Evolutionary conservation across 1,140 invertebrate species (phyloP).

Genomic region (Gonatopus flavifemur): DNA sequence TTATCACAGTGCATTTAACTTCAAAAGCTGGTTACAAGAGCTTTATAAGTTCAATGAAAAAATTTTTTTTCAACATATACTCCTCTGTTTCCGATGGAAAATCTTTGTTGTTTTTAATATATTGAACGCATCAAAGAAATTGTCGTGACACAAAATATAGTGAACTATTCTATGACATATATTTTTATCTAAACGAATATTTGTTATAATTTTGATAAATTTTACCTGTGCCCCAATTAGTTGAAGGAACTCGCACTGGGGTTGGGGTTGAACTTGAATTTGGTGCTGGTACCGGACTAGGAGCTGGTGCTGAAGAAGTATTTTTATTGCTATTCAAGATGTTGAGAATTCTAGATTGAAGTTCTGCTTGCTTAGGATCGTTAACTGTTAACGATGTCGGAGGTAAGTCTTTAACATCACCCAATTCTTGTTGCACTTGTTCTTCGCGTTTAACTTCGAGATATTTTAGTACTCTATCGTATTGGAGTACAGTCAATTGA

Average conservation of each 20-base stretch:
- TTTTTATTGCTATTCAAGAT: conserved; percentile 69
- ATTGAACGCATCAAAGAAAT: not conserved
- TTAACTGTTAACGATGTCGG: conserved; percentile 45
- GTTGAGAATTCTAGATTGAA: conserved; percentile 83
- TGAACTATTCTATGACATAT: not conserved
- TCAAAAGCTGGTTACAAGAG: no score
- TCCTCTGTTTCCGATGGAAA: no score
- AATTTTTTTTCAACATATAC: no score
- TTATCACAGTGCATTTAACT: no score
- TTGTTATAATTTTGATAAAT: conserved; percentile 2
- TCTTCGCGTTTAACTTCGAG: conserved; percentile 74
- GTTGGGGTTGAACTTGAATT: conserved; percentile 44
- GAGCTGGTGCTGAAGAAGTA: conserved; percentile 22
- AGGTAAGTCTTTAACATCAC: conserved; percentile 60
- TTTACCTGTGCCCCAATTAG: conserved; percentile 43
- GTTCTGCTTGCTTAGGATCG: conserved; percentile 68
- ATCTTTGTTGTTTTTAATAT: no score
- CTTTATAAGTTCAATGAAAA: no score
- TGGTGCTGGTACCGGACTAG: conserved; percentile 42
- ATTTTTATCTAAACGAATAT: not conserved
- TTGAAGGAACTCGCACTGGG: conserved; percentile 34
- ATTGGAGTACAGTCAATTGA: conserved; percentile 76
- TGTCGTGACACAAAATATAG: not conserved
- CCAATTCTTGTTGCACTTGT: conserved; percentile 71
- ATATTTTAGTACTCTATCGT: conserved; percentile 79